These are phyloP conservation scores for Pygoscelis antarcticus DNA, from an alignment of 2,113 vertebrate species.

Conservation along the genomic window DNA sequence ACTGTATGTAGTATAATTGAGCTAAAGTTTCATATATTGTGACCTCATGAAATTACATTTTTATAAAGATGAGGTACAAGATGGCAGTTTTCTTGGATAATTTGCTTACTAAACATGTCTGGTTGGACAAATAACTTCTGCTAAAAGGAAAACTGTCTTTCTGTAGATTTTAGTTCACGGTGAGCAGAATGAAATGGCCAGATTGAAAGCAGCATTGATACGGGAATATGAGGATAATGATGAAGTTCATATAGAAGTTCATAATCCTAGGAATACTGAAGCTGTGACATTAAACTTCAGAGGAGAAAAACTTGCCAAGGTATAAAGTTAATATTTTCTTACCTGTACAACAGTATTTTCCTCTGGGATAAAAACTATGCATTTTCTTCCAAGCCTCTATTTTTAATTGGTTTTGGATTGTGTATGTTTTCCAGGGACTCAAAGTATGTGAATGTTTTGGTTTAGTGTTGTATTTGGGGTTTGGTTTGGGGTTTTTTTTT, in stretches of 20 bases:
- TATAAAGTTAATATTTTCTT: slow-evolving; percentile 15
- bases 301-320: slow-evolving; percentile 98
- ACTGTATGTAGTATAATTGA: background rate
- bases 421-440: background rate
- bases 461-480: background rate
- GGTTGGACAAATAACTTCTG: background rate
- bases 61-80: background rate
- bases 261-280: slow-evolving; percentile 96
- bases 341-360: background rate
- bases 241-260: slow-evolving; percentile 95
- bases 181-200: slow-evolving; percentile 98
- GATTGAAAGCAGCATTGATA: slow-evolving; percentile 94
- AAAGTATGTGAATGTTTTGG: background rate
- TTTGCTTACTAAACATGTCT: background rate
- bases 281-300: slow-evolving; percentile 96
- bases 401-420: background rate
- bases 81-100: background rate
- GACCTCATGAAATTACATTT: background rate
- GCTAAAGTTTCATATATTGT: background rate
- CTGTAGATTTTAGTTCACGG: slow-evolving; percentile 92
- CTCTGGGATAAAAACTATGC: background rate
- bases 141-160: background rate
- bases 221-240: slow-evolving; percentile 97
- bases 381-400: background rate
- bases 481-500: background rate